Evolutionary conservation across 2,113 vertebrate genomes (phyloP).

Genomic region (Oncorhynchus tshawytscha): DNA sequence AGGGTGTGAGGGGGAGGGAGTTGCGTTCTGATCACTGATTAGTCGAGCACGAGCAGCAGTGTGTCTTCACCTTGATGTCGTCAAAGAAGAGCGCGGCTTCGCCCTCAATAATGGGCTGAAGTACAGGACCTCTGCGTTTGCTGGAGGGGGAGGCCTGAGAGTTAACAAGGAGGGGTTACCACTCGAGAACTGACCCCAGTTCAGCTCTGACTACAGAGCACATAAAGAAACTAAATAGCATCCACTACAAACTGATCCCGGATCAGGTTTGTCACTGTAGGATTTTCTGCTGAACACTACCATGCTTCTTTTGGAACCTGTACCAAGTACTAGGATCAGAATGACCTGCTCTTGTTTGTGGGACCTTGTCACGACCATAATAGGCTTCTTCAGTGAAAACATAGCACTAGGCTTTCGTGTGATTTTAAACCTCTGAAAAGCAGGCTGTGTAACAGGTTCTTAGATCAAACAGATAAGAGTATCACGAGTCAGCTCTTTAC

Average conservation of each 20-base stretch:
- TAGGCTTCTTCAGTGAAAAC: neutral
- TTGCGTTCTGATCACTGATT: constrained; percentile 61
- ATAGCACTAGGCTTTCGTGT: neutral
- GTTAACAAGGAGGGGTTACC: constrained; percentile 82
- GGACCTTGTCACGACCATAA: neutral
- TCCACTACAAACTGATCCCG: neutral
- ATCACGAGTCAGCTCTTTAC: neutral
- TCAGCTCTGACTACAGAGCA: constrained; percentile 3
- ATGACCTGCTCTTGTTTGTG: neutral
- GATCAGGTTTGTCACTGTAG: neutral
- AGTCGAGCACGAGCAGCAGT: constrained; percentile 64
- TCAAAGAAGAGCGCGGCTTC: constrained; percentile 98
- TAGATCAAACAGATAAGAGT: neutral
- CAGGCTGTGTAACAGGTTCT: neutral
- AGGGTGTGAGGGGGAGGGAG: constrained; percentile 3
- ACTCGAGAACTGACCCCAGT: constrained; percentile 30
- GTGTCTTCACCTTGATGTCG: constrained; percentile 91
- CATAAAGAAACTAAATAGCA: neutral
- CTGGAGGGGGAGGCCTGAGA: constrained; percentile 97
- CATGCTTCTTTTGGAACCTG: neutral
- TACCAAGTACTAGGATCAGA: too few species aligned
- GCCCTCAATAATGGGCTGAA: constrained; percentile 99
- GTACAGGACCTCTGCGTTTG: constrained; percentile 97
- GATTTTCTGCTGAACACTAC: neutral
- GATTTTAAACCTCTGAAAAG: neutral